Base-by-base conservation (phyloP, 2,888 invertebrate species). In the Platycheirus albimanus region DNA sequence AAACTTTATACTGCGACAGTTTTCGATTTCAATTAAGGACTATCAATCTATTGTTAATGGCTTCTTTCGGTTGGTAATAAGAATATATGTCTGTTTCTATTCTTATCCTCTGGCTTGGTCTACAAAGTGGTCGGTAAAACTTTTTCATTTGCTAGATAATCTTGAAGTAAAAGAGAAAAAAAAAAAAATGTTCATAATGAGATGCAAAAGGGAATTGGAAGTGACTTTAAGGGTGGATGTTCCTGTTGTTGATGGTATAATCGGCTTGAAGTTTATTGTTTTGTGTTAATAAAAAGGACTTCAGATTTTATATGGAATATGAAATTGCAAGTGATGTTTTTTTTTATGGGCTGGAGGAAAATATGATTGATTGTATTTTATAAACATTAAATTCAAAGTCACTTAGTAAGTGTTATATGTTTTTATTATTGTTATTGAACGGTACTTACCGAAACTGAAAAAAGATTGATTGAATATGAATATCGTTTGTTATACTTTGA, bases 21-120 rank as follows among this genome's bases (percentile, higher is more conserved):
- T 67, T 81, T 81, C 71, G 71, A 67, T 81, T 77, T 67, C 77
- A 72, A 67, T 72, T 77, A 71, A 41, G 47, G 36, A 30, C 58
- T 36, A 61, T 41, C 67, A 76, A 76, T 76, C 61, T 41, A 69
- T 69, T 76, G 67, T 67, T 61, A 76, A 61, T 76, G 61, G 51
- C 41, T 38, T 74, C 19, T 51, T 71, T 19, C 13, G 38, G 24
- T 70, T 49, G n/a, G 28, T 58, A 58, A 49, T 56, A 20, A 38
- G 8, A 49, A 47, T 20, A 45, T 58, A 7, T 41, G 13, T n/a
- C 1, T 43, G 43, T 45, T 45, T 61, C 30, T 47, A 49, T 38
- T 3, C n/a, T 11, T 47, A 7, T 33, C 6, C 3, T 52, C n/a
- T n/a, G 20, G 2, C 7, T 6, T 10, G 45, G 15, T 38, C 36